These are phyloP conservation scores for Drosophila mettleri DNA, from an alignment of 2,888 invertebrate species.

Conservation along the genomic window DNA sequence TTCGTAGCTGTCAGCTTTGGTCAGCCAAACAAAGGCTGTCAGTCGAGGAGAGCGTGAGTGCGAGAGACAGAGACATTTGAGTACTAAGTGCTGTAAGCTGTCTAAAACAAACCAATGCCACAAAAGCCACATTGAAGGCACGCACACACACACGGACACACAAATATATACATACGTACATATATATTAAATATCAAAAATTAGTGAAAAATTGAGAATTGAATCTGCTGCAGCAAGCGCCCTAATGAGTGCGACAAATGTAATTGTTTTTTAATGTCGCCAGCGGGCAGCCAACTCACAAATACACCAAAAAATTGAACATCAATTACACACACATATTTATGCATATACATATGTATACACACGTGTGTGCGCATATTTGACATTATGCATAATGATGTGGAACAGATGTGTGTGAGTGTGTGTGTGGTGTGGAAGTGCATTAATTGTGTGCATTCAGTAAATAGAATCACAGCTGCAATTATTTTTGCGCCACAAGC, in stretches of 20 bases:
- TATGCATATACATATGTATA: not conserved
- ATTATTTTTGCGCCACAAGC: conserved; percentile 7
- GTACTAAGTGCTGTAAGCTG: conserved; percentile 2
- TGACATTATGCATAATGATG: conserved; percentile 7
- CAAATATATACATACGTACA: not conserved
- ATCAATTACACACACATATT: not conserved
- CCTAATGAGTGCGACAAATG: conserved; percentile 38
- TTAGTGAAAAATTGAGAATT: conserved; percentile 2
- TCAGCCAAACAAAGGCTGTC: not conserved
- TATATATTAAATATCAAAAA: conserved; percentile 6
- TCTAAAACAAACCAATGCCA: not conserved
- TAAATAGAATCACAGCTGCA: conserved; percentile 8
- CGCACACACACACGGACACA: not conserved
- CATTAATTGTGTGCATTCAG: conserved; percentile 8
- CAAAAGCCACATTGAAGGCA: conserved; percentile 2
- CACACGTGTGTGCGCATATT: not conserved
- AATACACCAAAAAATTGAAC: no score
- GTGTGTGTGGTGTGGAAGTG: not conserved
- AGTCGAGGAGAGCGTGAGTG: not conserved
- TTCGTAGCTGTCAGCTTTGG: conserved; percentile 9
- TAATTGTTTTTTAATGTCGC: conserved; percentile 29
- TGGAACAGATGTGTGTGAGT: not conserved
- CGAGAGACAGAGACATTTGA: not conserved
- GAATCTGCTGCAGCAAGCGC: conserved; percentile 10
- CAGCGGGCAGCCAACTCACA: conserved; percentile 4